phyloP scores from a whole-genome alignment of 2,113 vertebrate species.

The Colistium nudipinnis region DNA sequence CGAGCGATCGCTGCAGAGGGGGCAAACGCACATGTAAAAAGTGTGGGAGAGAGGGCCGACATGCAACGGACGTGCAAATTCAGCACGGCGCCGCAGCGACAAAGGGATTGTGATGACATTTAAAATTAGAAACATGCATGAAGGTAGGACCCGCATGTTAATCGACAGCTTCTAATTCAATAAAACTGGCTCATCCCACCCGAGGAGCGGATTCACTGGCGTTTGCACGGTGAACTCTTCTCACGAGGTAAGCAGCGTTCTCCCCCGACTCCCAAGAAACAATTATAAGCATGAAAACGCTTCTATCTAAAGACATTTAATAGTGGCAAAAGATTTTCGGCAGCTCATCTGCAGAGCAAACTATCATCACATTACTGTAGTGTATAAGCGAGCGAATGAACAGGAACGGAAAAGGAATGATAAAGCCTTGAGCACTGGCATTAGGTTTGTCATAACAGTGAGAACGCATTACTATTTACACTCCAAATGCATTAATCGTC shows the following conservation, averaged over 20 bases:
- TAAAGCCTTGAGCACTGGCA: slow-evolving; percentile 20
- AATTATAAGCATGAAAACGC: too few species aligned
- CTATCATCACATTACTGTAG: too few species aligned
- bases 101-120: slow-evolving; percentile 3
- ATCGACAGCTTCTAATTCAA: too few species aligned
- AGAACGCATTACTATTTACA: slow-evolving; percentile 46
- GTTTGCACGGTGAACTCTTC: too few species aligned
- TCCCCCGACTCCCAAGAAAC: too few species aligned
- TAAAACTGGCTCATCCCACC: background rate
- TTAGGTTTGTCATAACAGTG: slow-evolving; percentile 41
- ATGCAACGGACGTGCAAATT: slow-evolving; percentile 57
- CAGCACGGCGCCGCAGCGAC: slow-evolving; percentile 23
- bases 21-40: slow-evolving; percentile 48
- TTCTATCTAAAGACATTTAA: too few species aligned
- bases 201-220: background rate
- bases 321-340: slow-evolving; percentile 6
- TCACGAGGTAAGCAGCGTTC: too few species aligned
- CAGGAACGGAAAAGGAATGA: slow-evolving; percentile 41
- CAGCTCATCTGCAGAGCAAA: slow-evolving; percentile 29
- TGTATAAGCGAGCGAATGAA: too few species aligned
- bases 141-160: background rate
- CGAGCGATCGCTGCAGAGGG: slow-evolving; percentile 44
- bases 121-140: background rate
- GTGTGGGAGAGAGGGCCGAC: slow-evolving; percentile 48
- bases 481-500: slow-evolving; percentile 19